phyloP scores from a whole-genome alignment of 2,888 invertebrate species.

The Dryocosmus kuriphilus region DNA sequence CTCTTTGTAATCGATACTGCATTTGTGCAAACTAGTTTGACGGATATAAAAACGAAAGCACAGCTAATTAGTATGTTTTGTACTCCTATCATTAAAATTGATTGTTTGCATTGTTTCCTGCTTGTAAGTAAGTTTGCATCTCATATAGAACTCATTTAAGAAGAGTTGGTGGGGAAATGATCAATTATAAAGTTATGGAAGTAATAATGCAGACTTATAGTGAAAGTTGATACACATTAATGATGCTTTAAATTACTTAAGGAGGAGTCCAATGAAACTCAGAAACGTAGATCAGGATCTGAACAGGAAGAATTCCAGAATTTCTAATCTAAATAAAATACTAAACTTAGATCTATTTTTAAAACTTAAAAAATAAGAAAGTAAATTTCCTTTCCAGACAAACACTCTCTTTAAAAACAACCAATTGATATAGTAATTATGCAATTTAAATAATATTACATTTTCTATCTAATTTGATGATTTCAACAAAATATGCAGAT shows the following conservation, averaged over 20 bases:
- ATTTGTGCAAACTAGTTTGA: not conserved
- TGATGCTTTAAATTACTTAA: not conserved
- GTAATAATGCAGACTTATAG: constrained; percentile 12
- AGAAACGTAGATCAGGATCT: not conserved
- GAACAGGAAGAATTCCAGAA: no score
- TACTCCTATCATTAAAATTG: not conserved
- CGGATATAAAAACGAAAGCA: not conserved
- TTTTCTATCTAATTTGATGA: no score
- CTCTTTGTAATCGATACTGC: not conserved
- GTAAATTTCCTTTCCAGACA: no score
- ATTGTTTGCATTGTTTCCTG: not conserved
- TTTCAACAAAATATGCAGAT: no score
- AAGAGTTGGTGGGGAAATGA: not conserved
- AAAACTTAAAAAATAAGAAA: no score
- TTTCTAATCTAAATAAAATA: no score
- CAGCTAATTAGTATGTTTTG: not conserved
- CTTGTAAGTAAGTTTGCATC: not conserved
- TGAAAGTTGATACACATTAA: constrained; percentile 9
- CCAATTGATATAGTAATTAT: no score
- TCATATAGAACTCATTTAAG: not conserved
- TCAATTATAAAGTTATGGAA: not conserved
- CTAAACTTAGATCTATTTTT: no score
- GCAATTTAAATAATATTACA: no score
- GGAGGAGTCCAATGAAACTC: not conserved
- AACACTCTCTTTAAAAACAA: no score